These are phyloP conservation scores for Hemicrepidius hirtus DNA, from an alignment of 2,888 invertebrate genomes.

Conservation along the genomic window DNA sequence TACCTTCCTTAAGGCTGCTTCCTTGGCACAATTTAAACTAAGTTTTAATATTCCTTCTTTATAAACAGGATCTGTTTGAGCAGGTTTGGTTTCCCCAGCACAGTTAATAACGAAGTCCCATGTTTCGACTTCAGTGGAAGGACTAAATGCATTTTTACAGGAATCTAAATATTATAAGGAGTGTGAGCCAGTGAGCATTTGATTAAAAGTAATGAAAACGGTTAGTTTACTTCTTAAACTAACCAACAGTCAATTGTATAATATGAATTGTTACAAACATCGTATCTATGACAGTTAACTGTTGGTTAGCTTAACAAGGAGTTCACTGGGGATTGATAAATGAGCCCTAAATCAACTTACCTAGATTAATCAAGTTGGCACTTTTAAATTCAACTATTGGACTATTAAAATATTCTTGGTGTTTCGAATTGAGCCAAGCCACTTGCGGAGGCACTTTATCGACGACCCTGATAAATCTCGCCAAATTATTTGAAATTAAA, in stretches of 20 bases:
- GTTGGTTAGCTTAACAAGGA: too few species aligned
- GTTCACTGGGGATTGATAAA: too few species aligned
- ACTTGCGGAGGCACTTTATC: slow-evolving; percentile 96
- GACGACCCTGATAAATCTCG: slow-evolving; percentile 84
- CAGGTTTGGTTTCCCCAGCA: slow-evolving; percentile 92
- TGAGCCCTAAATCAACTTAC: too few species aligned
- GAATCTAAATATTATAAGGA: too few species aligned
- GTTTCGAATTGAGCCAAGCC: slow-evolving; percentile 88
- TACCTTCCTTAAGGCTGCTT: slow-evolving; percentile 81
- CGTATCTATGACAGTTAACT: too few species aligned
- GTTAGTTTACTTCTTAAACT: too few species aligned
- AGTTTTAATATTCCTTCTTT: slow-evolving; percentile 91
- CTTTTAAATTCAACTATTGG: slow-evolving; percentile 90
- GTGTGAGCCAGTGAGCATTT: too few species aligned
- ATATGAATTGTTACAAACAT: too few species aligned
- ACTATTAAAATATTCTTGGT: slow-evolving; percentile 83
- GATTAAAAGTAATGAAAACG: too few species aligned
- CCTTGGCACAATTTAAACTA: slow-evolving; percentile 87
- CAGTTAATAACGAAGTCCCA: slow-evolving; percentile 92
- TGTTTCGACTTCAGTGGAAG: slow-evolving; percentile 73
- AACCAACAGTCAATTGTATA: background rate
- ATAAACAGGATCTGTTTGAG: slow-evolving; percentile 93
- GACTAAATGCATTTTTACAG: slow-evolving; percentile 84
- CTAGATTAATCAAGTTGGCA: slow-evolving; percentile 91
- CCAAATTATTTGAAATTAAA: slow-evolving; percentile 85